These are phyloP conservation scores for Mactromeris polynyma DNA, from an alignment of 2,888 invertebrate genomes.

Conservation along the genomic window DNA sequence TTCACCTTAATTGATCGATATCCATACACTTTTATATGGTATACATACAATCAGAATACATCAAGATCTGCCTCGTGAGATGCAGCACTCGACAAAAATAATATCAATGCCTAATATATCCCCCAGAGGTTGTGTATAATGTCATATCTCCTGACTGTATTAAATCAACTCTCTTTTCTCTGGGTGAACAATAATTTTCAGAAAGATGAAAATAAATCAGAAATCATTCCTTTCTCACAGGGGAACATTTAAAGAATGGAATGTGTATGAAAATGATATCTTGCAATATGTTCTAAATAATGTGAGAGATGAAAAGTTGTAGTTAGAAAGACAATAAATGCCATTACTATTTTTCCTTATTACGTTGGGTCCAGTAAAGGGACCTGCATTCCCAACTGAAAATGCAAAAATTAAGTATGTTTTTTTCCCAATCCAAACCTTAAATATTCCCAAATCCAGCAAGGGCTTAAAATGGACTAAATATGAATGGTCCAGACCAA, in stretches of 20 bases:
- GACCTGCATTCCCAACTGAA: too few species aligned
- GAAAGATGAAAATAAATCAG: background rate
- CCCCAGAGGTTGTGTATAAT: background rate
- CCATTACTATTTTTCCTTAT: too few species aligned
- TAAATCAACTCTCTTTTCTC: background rate
- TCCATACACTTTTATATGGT: background rate
- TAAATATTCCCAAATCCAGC: too few species aligned
- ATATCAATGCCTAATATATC: background rate
- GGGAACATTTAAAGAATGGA: background rate
- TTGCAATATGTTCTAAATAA: background rate
- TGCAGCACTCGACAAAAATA: background rate
- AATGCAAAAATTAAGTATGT: too few species aligned
- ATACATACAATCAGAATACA: background rate
- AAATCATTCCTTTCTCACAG: background rate
- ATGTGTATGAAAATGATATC: background rate
- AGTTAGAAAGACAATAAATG: too few species aligned
- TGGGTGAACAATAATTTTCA: background rate
- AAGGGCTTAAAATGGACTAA: too few species aligned
- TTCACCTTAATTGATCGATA: too few species aligned
- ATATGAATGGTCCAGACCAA: too few species aligned
- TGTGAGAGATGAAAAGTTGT: background rate
- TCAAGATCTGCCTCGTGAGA: background rate
- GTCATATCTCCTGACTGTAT: background rate
- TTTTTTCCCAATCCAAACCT: too few species aligned
- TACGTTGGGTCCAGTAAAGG: too few species aligned